phyloP scores from a whole-genome alignment of 2,113 vertebrate genomes.

The Aleadryas rufinucha region DNA sequence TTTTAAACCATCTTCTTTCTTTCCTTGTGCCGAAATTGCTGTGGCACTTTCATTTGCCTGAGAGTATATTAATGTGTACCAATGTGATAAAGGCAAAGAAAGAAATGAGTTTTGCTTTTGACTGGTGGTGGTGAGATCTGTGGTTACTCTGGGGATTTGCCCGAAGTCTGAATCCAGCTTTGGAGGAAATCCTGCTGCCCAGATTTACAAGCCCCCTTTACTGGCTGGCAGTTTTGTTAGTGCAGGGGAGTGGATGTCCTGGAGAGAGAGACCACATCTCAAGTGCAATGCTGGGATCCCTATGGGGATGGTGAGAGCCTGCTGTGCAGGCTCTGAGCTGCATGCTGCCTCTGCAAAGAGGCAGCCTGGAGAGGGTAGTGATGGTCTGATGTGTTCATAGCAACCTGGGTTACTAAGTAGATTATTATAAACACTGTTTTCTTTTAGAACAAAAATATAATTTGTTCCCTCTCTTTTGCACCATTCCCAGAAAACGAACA shows the following conservation, averaged over 20 bases:
- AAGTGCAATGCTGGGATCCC: background rate
- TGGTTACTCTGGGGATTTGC: background rate
- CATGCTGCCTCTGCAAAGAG: background rate
- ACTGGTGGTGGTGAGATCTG: background rate
- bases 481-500: background rate
- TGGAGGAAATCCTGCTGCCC: background rate
- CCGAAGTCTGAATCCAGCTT: background rate
- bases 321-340: background rate
- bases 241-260: background rate
- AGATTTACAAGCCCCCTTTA: background rate
- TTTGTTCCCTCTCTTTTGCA: background rate
- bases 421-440: background rate
- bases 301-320: accelerated
- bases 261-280: background rate
- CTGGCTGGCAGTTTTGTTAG: background rate
- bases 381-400: background rate
- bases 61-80: background rate
- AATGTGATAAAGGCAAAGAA: background rate
- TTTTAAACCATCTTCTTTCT: background rate
- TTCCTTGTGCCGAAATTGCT: background rate
- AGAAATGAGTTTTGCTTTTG: background rate
- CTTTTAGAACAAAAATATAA: background rate
- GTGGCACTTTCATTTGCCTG: background rate
- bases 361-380: background rate
- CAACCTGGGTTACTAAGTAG: background rate